phyloP scores from a whole-genome alignment of 1,140 invertebrate genomes.

The Neelides sp. region DNA sequence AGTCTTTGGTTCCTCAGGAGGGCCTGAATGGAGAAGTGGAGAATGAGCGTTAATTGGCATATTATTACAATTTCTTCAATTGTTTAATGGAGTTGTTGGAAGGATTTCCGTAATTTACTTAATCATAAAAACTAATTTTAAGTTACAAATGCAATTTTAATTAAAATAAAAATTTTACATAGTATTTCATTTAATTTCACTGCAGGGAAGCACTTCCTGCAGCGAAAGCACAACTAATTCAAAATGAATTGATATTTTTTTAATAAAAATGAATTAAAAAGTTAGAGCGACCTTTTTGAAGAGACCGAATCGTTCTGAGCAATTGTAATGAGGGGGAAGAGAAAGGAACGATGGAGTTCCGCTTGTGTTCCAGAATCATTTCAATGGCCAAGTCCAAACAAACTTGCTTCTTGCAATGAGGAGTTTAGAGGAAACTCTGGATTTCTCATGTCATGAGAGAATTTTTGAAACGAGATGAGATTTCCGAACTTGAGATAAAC shows the following conservation, averaged over 20 bases:
- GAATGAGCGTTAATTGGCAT: conserved; percentile 25
- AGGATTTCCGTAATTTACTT: too few species aligned
- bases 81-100: too few species aligned
- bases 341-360: conserved; percentile 21
- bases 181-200: too few species aligned
- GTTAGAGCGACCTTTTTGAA: conserved; percentile 15
- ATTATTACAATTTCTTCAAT: conserved; percentile 22
- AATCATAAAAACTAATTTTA: too few species aligned
- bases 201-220: too few species aligned
- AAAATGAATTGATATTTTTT: background rate
- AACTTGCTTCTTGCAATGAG: conserved; percentile 14
- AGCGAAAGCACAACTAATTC: background rate
- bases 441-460: conserved; percentile 36
- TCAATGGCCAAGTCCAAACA: conserved; percentile 16
- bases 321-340: conserved; percentile 21
- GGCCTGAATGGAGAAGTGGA: conserved; percentile 18
- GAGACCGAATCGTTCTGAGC: too few species aligned
- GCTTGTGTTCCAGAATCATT: conserved; percentile 23
- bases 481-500: conserved; percentile 67
- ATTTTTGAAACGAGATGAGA: conserved; percentile 57
- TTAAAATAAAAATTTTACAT: too few species aligned
- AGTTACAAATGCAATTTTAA: too few species aligned
- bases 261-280: background rate
- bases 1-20: background rate
- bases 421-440: background rate